Base-by-base conservation (phyloP, 2,113 vertebrate genomes). In the Saguinus midas region DNA sequence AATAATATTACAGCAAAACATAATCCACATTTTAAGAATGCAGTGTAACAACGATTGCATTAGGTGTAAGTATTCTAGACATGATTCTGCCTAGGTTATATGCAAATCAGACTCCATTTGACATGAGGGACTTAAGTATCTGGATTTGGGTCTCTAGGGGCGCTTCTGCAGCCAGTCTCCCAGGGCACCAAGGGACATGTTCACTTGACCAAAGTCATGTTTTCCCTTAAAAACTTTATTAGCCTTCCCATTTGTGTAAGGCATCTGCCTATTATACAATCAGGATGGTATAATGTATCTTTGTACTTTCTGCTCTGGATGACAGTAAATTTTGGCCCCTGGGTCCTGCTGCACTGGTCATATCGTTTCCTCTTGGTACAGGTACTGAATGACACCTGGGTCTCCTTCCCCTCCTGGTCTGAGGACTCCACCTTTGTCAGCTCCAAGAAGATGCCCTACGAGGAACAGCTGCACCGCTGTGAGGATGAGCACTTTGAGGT, bases 401-500 rank as follows among this genome's bases (percentile, higher is more conserved):
- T 99, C 94, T 99, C 99, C 0, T 99, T 99, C 97, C 99, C 99
- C 0, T 99, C 99, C 86, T 99, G 99, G 99, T 99, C 99, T 2
- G 99, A 99, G 82, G 99, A 99, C 96, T 99, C 99, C 61, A 99
- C 99, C 35, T 99, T 99, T 17, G 99, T 99, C 96, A 99, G 99
- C 97, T 99, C 99, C 13, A 99, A 99, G 99, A 99, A 99, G 97
- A 99, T 99, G 2, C 99, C 99, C 0, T 99, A 99, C 1, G 99
- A 99, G 97, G 99, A 99, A 96, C 99, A 99, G 98, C 98, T 99
- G 78, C 99, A 99, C 97, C 99, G 99, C 96, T 99, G 99, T 76
- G 99, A 99, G 97, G 99, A 99, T 0, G 99, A 99, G 97, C 98
- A 99, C 43, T 99, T 99, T 68, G 99, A 99, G 99, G 99, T 99